phyloP scores from a whole-genome alignment of 2,113 vertebrate species.

The Strix uralensis region DNA sequence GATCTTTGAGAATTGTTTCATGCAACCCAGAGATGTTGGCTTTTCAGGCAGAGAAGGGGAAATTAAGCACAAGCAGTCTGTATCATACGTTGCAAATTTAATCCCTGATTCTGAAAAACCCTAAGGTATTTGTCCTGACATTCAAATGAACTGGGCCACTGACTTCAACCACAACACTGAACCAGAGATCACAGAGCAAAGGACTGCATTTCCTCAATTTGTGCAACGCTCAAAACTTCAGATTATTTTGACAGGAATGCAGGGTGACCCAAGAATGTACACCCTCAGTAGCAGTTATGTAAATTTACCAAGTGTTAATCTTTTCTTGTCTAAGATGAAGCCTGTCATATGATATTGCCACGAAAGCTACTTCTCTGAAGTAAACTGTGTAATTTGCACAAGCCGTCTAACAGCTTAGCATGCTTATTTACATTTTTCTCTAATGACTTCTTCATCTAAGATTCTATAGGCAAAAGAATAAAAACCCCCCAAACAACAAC shows the following conservation, averaged over 20 bases:
- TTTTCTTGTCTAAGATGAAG: not conserved
- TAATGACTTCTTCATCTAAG: not conserved
- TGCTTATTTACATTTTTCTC: not conserved
- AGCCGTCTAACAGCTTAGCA: not conserved
- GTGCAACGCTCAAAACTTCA: not conserved
- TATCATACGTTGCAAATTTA: not conserved
- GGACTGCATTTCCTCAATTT: not conserved
- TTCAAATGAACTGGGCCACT: not conserved
- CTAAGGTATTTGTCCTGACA: not conserved
- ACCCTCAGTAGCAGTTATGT: fast-evolving
- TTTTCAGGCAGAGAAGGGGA: not conserved
- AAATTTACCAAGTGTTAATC: not conserved
- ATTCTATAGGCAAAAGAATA: not conserved
- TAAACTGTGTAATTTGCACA: not conserved
- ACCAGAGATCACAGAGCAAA: not conserved
- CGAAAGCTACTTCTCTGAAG: not conserved
- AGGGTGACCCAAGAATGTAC: not conserved
- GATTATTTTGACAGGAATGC: not conserved
- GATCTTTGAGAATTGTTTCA: not conserved
- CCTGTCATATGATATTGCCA: not conserved
- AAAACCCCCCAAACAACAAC: fast-evolving
- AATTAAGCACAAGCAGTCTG: not conserved
- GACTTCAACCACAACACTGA: not conserved
- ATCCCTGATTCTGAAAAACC: not conserved
- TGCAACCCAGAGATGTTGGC: not conserved